Evolutionary conservation across 2,113 vertebrate genomes (phyloP), one percentile per base, ranked within the genome.

Genomic region (Coturnix japonica): DNA sequence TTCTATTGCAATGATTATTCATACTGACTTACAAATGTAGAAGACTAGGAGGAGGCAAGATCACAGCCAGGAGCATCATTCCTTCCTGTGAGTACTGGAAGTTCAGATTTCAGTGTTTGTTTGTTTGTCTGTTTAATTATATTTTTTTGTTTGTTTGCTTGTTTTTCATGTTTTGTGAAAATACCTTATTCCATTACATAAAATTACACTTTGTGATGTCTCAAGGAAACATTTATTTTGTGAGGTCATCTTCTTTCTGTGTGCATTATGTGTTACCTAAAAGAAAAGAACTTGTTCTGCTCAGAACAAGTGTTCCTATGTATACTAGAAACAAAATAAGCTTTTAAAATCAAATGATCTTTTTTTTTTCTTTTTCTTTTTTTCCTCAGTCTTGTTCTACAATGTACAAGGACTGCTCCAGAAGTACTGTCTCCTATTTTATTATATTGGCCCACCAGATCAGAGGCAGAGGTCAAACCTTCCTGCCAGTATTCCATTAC

Each of bases 181-280:
- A 87, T 2, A 2, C 35, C 30, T 21, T 67, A 9, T 1, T 80
- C 80, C 53, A 13, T 56, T 53, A 39, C 0, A 0, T 33, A 12
- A 35, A 65, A 79, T 4, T 25, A 10, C 22, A 35, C 33, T 31
- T 56, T 6, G 47, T 35, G 21, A 33, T 49, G 7, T 8, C 30
- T 11, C 25, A 15, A 53, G 30, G 11, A 81, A 86, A 9, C 19
- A 19, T 78, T 18, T 37, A 1, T 31, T 65, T 56, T 79, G 14
- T 18, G n/a, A 60, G 26, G 12, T 77, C 13, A 31, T 87, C 12
- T 81, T 28, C n/a, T n/a, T n/a, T 17, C 53, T 54, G 3, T 30
- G 8, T 74, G 9, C 6, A 16, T 44, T 5, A 9, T 8, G 2
- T 39, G n/a, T 33, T 87, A 5, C 30, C n/a, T 63, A 12, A 61